phyloP scores from a whole-genome alignment of 2,797 vertebrate species.

The Myotis daubentonii region DNA sequence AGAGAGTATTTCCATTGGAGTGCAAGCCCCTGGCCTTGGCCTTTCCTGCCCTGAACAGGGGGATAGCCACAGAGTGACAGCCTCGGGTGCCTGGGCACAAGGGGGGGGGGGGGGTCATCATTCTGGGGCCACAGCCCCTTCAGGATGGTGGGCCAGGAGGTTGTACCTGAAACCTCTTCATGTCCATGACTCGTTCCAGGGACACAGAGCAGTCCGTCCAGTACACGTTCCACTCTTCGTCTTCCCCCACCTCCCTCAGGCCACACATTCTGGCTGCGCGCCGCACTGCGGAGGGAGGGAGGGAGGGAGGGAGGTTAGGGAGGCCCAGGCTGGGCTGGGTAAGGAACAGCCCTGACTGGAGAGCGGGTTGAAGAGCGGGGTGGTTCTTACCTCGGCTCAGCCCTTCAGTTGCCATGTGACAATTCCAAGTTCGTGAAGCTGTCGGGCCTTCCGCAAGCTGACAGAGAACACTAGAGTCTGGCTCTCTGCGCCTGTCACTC shows the following conservation, averaged over 20 bases:
- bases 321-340: background rate
- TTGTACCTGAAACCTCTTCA: constrained; percentile 89
- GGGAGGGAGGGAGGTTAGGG: background rate
- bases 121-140: background rate
- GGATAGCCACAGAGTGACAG: background rate
- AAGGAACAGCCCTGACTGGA: background rate
- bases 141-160: background rate
- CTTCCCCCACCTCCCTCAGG: constrained; percentile 85
- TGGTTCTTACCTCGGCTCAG: background rate
- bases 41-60: background rate
- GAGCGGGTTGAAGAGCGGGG: background rate
- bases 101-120: background rate
- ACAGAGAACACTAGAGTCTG: background rate
- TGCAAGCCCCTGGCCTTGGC: background rate
- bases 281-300: constrained; percentile 82
- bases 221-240: constrained; percentile 86
- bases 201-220: constrained; percentile 86
- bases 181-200: constrained; percentile 86
- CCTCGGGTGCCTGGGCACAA: background rate
- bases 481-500: background rate
- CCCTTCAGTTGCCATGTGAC: background rate
- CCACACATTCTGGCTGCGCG: constrained; percentile 84
- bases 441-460: background rate
- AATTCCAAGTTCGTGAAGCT: background rate
- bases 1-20: background rate